These are phyloP conservation scores for Centrocercus urophasianus DNA, from an alignment of 2,113 vertebrate species.

Conservation along the genomic window DNA sequence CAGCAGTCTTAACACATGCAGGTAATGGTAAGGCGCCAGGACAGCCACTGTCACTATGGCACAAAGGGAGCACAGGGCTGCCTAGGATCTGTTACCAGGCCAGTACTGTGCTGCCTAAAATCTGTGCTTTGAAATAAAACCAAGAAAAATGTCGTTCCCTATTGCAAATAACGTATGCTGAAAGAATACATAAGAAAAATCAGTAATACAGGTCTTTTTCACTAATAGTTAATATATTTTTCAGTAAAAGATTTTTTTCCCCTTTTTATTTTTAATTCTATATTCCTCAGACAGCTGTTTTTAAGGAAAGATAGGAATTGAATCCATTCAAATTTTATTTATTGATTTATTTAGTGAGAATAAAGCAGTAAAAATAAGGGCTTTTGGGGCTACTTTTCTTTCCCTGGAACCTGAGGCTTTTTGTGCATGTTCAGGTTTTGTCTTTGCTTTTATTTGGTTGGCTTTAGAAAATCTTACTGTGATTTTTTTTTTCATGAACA, in stretches of 20 bases:
- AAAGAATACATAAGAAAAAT: neutral
- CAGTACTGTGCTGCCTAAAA: neutral
- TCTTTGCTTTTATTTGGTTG: neutral
- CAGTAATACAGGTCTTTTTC: neutral
- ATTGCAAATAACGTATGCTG: neutral
- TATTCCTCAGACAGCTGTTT: neutral
- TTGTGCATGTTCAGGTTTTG: neutral
- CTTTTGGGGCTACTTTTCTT: neutral
- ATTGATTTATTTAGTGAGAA: neutral
- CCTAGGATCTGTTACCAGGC: neutral
- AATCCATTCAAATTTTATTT: neutral
- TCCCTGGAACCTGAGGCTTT: neutral
- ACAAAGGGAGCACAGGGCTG: neutral
- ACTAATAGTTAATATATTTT: neutral
- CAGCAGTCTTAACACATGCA: neutral
- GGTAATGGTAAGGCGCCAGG: neutral
- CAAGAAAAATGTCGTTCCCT: neutral
- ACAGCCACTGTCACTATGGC: fast-evolving
- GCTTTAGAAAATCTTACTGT: neutral
- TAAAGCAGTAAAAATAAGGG: neutral
- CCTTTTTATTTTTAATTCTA: neutral
- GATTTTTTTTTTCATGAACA: neutral
- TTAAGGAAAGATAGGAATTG: neutral
- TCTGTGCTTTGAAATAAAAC: neutral
- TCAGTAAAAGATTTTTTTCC: neutral